Conservation (phyloP, 2,113 vertebrate genomes). For the Ascaphus truei region DNA sequence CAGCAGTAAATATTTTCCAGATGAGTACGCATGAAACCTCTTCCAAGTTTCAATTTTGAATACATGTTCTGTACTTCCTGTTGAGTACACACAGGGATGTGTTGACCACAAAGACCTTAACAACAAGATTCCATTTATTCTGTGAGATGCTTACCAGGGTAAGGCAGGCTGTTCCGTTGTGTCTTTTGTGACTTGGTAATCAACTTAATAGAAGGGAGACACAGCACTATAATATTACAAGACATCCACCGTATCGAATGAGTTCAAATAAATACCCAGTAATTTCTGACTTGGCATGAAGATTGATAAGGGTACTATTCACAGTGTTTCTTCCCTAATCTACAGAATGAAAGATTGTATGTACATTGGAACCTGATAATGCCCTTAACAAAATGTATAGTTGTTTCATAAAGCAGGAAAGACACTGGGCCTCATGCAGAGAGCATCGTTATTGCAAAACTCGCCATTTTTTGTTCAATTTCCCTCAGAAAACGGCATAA, state of each 20-base stretch:
- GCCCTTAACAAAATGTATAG: conserved; percentile 67
- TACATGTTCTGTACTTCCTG: not conserved
- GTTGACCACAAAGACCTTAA: conserved; percentile 38
- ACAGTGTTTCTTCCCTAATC: conserved; percentile 71
- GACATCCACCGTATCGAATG: conserved; percentile 65
- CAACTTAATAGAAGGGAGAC: conserved; percentile 76
- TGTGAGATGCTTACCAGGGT: conserved; percentile 60
- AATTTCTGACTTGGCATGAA: conserved; percentile 67
- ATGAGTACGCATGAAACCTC: not conserved
- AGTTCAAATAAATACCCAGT: conserved; percentile 69
- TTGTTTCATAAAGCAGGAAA: conserved; percentile 71
- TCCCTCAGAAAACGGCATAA: too few species aligned
- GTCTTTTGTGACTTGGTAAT: conserved; percentile 74
- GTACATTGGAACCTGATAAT: conserved; percentile 71
- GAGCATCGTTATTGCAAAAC: too few species aligned
- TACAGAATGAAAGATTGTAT: conserved; percentile 68
- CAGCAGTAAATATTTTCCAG: conserved; percentile 12
- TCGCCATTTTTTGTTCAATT: too few species aligned
- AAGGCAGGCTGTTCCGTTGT: conserved; percentile 69
- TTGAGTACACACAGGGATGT: not conserved
- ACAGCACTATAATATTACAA: conserved; percentile 70
- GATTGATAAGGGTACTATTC: conserved; percentile 65
- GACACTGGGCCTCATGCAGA: too few species aligned
- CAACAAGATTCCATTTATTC: not conserved
- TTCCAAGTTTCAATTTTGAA: not conserved